phyloP scores from a whole-genome alignment of 2,888 invertebrate species.

The Acronicta leporina region DNA sequence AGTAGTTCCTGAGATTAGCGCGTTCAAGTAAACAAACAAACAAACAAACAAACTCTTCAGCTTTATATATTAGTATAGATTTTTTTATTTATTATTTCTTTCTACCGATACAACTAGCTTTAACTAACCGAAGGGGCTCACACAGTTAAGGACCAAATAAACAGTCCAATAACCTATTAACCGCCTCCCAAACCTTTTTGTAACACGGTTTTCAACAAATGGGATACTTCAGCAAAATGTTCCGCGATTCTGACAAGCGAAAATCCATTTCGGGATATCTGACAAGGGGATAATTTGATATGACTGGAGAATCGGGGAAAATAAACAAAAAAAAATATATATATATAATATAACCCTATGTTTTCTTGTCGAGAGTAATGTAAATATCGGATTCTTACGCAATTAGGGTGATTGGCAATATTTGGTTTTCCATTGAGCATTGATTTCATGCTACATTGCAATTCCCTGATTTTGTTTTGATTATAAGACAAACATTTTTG shows the following conservation, averaged over 20 bases:
- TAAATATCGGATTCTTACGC: constrained; percentile 44
- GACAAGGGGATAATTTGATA: constrained; percentile 74
- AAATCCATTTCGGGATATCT: constrained; percentile 70
- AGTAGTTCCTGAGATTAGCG: no score
- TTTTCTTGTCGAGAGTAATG: constrained; percentile 25
- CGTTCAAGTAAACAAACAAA: no score
- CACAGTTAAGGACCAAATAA: constrained; percentile 42
- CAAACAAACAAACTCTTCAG: no score
- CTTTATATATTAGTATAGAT: no score
- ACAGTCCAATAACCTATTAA: constrained; percentile 58
- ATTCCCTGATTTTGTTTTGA: constrained; percentile 30
- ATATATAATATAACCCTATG: constrained; percentile 18
- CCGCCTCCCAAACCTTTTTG: constrained; percentile 53
- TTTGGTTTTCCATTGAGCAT: constrained; percentile 32
- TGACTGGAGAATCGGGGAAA: constrained; percentile 60
- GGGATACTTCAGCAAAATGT: constrained; percentile 52
- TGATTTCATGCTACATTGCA: constrained; percentile 17
- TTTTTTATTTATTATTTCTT: constrained; percentile 4
- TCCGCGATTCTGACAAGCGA: constrained; percentile 62
- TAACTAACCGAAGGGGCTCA: constrained; percentile 24
- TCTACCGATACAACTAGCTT: constrained; percentile 25
- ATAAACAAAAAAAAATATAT: constrained; percentile 55
- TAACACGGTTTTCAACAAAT: constrained; percentile 49
- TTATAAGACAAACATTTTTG: constrained; percentile 16
- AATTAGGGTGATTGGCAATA: constrained; percentile 43